Percentiles rank a stretch among this genome's conserved stretches.
phyloP scores from a whole-genome alignment of 35 echinoderm and acorn worm species.

The Lytechinus variegatus region DNA sequence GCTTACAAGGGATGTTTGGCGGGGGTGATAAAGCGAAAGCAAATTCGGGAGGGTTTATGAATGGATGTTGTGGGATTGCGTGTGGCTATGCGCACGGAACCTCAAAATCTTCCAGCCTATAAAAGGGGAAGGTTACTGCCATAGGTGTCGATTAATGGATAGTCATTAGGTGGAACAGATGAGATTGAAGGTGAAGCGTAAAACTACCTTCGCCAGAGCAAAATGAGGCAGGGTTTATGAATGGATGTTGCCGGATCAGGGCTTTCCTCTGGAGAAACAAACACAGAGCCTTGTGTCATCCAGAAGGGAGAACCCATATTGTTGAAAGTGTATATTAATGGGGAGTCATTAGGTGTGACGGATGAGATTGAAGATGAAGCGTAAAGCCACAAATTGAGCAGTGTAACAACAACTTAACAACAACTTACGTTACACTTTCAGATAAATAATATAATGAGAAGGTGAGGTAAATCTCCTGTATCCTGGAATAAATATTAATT shows the following conservation, averaged over 20 bases:
- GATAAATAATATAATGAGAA: background rate
- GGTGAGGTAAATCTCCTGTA: background rate
- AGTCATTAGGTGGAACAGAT: too few species aligned
- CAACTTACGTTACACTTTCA: background rate
- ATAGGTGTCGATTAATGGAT: too few species aligned
- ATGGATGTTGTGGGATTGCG: background rate
- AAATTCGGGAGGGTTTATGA: background rate
- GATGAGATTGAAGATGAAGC: background rate
- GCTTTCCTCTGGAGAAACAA: background rate
- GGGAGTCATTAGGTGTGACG: background rate
- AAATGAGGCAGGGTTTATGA: too few species aligned
- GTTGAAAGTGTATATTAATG: background rate
- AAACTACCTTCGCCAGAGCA: too few species aligned
- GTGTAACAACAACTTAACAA: background rate
- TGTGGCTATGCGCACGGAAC: background rate
- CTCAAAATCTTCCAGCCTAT: too few species aligned
- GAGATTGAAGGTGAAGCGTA: too few species aligned
- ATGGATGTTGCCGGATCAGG: too few species aligned
- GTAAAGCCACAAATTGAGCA: slow-evolving; percentile 1
- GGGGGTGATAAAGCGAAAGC: slow-evolving; percentile 8
- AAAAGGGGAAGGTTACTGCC: too few species aligned
- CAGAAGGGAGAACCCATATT: background rate
- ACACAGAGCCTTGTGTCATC: background rate
- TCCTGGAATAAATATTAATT: background rate
- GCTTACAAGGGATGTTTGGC: background rate